A percentile compares a stretch with the other conserved stretches of the same genome.
Evolutionary conservation across 2,113 vertebrate species (phyloP).

Genomic region (Zosterops pallidus): DNA sequence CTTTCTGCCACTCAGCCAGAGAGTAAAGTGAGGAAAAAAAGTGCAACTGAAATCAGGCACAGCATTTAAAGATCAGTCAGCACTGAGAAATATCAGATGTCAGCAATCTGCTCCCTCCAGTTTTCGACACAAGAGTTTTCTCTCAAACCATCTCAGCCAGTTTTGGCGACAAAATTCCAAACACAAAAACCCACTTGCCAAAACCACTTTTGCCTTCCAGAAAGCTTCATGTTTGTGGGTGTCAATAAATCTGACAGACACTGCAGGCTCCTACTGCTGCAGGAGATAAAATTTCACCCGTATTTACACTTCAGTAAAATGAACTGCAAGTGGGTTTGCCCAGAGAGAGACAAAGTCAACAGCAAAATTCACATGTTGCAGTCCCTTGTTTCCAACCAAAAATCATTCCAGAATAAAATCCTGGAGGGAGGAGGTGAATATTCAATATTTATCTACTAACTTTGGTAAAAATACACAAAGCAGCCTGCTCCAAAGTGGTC

Average conservation of each 20-base stretch:
- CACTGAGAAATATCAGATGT: neutral
- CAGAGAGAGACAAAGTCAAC: neutral
- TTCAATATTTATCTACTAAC: neutral
- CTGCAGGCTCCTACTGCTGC: neutral
- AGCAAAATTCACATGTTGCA: neutral
- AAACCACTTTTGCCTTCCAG: conserved; percentile 20
- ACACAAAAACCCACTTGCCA: neutral
- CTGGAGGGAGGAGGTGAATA: neutral
- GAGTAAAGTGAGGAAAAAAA: neutral
- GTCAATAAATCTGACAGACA: conserved; percentile 19
- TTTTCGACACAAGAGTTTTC: neutral
- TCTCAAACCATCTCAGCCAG: neutral
- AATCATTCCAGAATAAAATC: neutral
- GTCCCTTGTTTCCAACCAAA: neutral
- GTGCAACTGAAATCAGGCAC: neutral
- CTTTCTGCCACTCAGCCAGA: neutral
- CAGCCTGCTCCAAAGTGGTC: neutral
- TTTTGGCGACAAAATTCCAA: neutral
- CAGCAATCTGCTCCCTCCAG: conserved; percentile 29
- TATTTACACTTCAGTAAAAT: conserved; percentile 22
- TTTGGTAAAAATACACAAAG: neutral
- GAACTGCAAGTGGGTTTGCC: neutral
- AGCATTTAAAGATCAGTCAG: conserved; percentile 11
- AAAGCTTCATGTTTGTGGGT: neutral
- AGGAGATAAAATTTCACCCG: neutral